A percentile compares a stretch with the other conserved stretches of the same genome.
Evolutionary conservation across 2,888 invertebrate genomes (phyloP).

Genomic region (Scaptodrosophila latifasciaeformis): DNA sequence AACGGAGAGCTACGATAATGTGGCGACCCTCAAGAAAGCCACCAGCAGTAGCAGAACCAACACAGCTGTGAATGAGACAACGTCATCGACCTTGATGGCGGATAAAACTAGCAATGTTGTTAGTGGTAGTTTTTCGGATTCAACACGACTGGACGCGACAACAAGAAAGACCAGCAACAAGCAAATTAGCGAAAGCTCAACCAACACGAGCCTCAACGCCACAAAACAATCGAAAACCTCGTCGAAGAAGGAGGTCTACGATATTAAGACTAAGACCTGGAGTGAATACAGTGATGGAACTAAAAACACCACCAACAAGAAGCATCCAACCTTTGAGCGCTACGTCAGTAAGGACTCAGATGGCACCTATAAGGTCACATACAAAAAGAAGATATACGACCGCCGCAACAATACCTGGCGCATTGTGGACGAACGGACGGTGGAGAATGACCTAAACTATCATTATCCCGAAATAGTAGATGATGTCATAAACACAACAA

Average conservation of each 20-base stretch:
- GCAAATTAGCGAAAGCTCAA: slow-evolving; percentile 47
- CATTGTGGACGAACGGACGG: slow-evolving; percentile 77
- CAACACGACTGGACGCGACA: not conserved
- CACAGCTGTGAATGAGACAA: slow-evolving; percentile 25
- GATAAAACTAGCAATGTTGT: slow-evolving; percentile 1
- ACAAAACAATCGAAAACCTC: slow-evolving; percentile 50
- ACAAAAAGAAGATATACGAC: slow-evolving; percentile 75
- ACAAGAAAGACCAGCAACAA: slow-evolving; percentile 37
- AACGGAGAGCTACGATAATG: slow-evolving; percentile 34
- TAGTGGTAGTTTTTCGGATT: slow-evolving; percentile 3
- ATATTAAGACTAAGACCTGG: slow-evolving; percentile 74
- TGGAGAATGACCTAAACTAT: slow-evolving; percentile 73
- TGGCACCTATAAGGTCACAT: slow-evolving; percentile 73
- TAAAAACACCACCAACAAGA: slow-evolving; percentile 50
- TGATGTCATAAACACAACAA: slow-evolving; percentile 75
- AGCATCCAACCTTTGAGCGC: slow-evolving; percentile 71
- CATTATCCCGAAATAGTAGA: slow-evolving; percentile 75
- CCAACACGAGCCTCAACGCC: slow-evolving; percentile 39
- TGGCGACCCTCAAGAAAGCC: slow-evolving; percentile 25
- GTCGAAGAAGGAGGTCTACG: slow-evolving; percentile 73
- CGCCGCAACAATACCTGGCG: slow-evolving; percentile 74
- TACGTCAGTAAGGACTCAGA: slow-evolving; percentile 74
- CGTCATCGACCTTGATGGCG: slow-evolving; percentile 21
- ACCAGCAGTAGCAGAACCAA: slow-evolving; percentile 19
- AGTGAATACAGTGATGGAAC: slow-evolving; percentile 65